phyloP scores from a whole-genome alignment of 1,140 invertebrate genomes.

The Hylaeus anthracinus region DNA sequence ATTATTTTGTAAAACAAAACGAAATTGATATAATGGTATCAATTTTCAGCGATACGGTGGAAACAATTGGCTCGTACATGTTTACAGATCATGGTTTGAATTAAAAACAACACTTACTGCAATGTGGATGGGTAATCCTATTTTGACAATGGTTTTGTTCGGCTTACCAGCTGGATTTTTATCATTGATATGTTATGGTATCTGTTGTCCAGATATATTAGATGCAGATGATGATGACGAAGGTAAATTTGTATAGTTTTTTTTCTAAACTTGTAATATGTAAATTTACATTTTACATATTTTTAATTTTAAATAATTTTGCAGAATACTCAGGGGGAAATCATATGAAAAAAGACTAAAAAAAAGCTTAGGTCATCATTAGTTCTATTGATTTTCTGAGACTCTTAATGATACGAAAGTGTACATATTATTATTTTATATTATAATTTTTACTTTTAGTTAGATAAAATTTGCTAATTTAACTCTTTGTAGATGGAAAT shows the following conservation, averaged over 20 bases:
- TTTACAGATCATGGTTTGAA: constrained; percentile 91
- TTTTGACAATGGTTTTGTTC: constrained; percentile 92
- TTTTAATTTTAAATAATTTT: constrained; percentile 52
- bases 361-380: constrained; percentile 30
- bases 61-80: constrained; percentile 85
- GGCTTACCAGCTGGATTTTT: constrained; percentile 95
- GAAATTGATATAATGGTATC: constrained; percentile 13
- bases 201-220: constrained; percentile 95
- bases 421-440: constrained; percentile 17
- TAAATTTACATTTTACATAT: constrained; percentile 3
- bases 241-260: constrained; percentile 60
- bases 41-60: constrained; percentile 89
- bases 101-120: constrained; percentile 86
- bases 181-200: constrained; percentile 95
- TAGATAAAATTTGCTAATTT: not conserved
- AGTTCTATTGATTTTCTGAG: constrained; percentile 40
- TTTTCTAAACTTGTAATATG: not conserved
- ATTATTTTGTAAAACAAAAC: constrained; percentile 2
- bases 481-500: not conserved
- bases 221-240: constrained; percentile 94
- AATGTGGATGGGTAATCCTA: constrained; percentile 96
- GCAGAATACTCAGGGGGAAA: constrained; percentile 65
- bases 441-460: constrained; percentile 4
- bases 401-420: constrained; percentile 27
- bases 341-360: constrained; percentile 78